Evolutionary conservation across 2,113 vertebrate genomes (phyloP).

Genomic region (Chascanopsetta lugubris): DNA sequence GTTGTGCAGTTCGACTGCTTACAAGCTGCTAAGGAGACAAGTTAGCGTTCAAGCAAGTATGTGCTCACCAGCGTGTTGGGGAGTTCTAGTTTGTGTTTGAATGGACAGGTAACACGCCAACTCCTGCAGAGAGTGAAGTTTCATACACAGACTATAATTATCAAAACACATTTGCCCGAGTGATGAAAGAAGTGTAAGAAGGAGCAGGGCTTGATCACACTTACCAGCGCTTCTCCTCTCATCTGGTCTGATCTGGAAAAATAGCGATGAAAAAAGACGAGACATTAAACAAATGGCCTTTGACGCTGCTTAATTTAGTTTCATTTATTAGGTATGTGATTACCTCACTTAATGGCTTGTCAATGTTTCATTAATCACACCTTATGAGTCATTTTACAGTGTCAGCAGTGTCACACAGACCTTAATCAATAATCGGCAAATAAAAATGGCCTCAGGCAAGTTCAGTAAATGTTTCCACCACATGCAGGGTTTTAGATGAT

Average conservation of each 20-base stretch:
- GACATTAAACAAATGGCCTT: neutral
- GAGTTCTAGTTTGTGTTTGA: no score
- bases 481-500: neutral
- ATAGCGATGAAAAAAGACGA: neutral
- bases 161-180: neutral
- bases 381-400: neutral
- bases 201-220: neutral
- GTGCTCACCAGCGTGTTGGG: no score
- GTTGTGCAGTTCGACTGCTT: no score
- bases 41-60: no score
- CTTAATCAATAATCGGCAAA: neutral
- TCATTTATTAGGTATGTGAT: neutral
- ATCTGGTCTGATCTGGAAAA: neutral
- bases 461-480: neutral
- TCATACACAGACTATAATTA: neutral
- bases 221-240: neutral
- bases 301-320: neutral
- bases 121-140: no score
- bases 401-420: neutral
- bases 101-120: no score
- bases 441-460: neutral
- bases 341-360: neutral
- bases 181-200: conserved; percentile 1
- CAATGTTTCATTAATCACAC: neutral
- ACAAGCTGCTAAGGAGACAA: no score